phyloP scores from a whole-genome alignment of 2,888 invertebrate species.

The Coelopa pilipes region DNA sequence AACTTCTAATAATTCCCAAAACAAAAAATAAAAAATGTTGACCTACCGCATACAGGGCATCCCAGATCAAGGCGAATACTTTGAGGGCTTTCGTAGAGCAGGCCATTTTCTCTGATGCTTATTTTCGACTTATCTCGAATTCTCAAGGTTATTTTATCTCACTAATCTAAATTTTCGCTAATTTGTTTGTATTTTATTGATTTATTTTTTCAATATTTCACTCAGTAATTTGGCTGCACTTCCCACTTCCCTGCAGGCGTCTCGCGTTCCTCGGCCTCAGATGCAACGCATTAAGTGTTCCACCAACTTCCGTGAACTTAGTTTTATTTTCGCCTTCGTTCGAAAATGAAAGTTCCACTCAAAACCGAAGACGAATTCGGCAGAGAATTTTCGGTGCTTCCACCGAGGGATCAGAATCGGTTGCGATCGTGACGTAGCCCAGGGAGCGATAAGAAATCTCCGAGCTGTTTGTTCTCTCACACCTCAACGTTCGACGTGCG shows the following conservation, averaged over 20 bases:
- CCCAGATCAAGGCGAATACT: conserved; percentile 54
- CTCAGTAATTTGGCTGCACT: background rate
- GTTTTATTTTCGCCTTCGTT: background rate
- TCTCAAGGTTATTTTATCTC: background rate
- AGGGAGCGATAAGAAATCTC: background rate
- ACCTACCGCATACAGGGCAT: conserved; percentile 59
- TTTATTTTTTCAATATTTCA: background rate
- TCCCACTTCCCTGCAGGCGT: background rate
- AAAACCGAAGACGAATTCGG: conserved; percentile 8
- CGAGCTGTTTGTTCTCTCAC: conserved; percentile 39
- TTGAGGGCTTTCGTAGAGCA: conserved; percentile 59
- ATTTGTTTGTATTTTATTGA: background rate
- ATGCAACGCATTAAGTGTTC: background rate
- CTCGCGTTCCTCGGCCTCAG: background rate
- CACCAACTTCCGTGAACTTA: background rate
- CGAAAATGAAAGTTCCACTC: background rate
- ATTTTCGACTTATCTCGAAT: conserved; percentile 18
- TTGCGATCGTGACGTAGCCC: no score
- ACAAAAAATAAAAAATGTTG: background rate
- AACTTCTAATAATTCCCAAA: background rate
- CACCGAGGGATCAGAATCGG: no score
- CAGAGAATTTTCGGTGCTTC: background rate
- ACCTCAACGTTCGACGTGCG: conserved; percentile 55
- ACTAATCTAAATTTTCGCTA: conserved; percentile 10
- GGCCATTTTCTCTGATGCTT: conserved; percentile 55